Evolutionary conservation across 1,140 invertebrate genomes (phyloP).

Genomic region (Drosophila lacteicornis): DNA sequence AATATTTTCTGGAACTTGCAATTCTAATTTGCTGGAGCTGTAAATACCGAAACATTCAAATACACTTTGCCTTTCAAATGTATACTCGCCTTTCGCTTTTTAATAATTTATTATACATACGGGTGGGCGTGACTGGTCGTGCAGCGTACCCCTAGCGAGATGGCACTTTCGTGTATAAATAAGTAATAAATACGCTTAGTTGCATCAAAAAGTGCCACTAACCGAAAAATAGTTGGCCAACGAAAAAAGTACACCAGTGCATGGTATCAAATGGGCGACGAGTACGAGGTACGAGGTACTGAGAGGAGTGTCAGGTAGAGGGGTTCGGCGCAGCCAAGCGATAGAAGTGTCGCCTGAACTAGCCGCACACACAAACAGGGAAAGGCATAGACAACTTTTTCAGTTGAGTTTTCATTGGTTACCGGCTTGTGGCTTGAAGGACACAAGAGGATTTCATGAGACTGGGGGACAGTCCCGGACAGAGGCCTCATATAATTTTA

Average conservation of each 20-base stretch:
- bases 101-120: constrained; percentile 67
- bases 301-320: constrained; percentile 11
- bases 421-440: constrained; percentile 76
- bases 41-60: constrained; percentile 44
- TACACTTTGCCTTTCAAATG: constrained; percentile 61
- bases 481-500: constrained; percentile 81
- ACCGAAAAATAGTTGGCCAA: constrained; percentile 74
- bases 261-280: constrained; percentile 61
- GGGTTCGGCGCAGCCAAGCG: constrained; percentile 41
- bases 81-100: constrained; percentile 52
- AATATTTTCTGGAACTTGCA: constrained; percentile 30
- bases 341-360: constrained; percentile 56
- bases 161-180: constrained; percentile 73
- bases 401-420: constrained; percentile 81
- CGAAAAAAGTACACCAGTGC: constrained; percentile 45
- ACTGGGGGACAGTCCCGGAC: constrained; percentile 25
- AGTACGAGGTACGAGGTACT: constrained; percentile 4
- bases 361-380: constrained; percentile 27
- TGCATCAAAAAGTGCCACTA: constrained; percentile 78
- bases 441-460: constrained; percentile 57
- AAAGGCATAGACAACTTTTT: constrained; percentile 65
- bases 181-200: constrained; percentile 83
- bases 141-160: constrained; percentile 46
- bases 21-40: constrained; percentile 17
- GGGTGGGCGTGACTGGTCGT: constrained; percentile 38